These are phyloP conservation scores for Gambusia yucatana DNA, from an alignment of 2,797 vertebrate species.

Conservation along the genomic window DNA sequence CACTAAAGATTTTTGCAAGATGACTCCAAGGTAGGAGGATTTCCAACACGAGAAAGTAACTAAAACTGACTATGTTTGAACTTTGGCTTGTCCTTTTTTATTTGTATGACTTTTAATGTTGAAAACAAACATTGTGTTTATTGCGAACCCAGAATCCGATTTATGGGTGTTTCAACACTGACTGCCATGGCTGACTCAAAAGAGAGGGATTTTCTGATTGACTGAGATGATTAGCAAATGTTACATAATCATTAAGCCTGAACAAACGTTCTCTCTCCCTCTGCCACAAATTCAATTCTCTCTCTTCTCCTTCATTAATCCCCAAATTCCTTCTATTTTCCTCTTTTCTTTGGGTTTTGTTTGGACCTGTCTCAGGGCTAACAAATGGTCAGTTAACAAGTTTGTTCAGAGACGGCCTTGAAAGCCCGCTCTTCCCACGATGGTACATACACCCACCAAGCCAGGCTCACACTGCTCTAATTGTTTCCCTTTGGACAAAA, in stretches of 20 bases:
- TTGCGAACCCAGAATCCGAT: not conserved
- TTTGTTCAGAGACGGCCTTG: conserved; percentile 68
- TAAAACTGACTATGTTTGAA: not conserved
- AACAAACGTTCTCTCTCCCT: conserved; percentile 20
- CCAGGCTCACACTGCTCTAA: conserved; percentile 59
- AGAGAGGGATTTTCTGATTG: conserved; percentile 10
- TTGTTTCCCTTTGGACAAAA: conserved; percentile 74
- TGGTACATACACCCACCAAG: conserved; percentile 43
- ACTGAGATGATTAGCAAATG: conserved; percentile 16
- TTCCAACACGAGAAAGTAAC: not conserved
- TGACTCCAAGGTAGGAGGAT: not conserved
- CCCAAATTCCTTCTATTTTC: conserved; percentile 4
- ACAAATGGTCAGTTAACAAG: conserved; percentile 65
- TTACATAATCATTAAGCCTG: conserved; percentile 40
- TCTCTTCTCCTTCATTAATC: conserved; percentile 21
- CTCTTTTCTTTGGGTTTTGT: conserved; percentile 26
- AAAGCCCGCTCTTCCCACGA: conserved; percentile 52
- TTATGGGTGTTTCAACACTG: not conserved
- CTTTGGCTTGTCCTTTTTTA: not conserved
- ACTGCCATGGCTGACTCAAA: conserved; percentile 6
- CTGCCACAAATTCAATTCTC: conserved; percentile 13
- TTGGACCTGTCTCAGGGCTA: conserved; percentile 38
- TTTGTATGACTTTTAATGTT: not conserved
- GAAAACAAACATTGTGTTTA: not conserved
- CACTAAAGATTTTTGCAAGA: not conserved